Evolutionary conservation across 2,797 vertebrate species (phyloP).

Genomic region (Poecilia wingei): DNA sequence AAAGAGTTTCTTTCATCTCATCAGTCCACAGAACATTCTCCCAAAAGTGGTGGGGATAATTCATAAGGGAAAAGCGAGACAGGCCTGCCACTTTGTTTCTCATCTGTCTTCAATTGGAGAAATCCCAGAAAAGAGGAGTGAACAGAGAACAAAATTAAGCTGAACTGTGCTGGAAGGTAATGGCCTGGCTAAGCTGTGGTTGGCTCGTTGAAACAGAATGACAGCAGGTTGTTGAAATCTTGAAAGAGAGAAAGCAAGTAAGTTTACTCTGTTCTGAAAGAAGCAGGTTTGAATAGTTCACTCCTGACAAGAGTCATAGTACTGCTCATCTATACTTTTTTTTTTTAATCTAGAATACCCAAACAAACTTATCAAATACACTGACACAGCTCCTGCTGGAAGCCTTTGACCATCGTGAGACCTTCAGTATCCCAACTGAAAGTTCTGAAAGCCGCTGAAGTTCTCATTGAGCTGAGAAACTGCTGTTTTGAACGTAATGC

Average conservation of each 20-base stretch:
- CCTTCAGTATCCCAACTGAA: not conserved
- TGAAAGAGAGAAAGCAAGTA: not conserved
- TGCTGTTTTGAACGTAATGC: too few relatives aligned
- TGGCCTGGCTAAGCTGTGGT: not conserved
- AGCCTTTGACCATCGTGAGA: not conserved
- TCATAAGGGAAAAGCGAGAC: not conserved
- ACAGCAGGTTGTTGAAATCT: not conserved
- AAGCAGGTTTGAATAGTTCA: not conserved
- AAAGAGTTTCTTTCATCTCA: not conserved
- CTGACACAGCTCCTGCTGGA: not conserved
- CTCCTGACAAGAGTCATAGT: not conserved
- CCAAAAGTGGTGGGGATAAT: not conserved
- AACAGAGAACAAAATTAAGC: too few relatives aligned
- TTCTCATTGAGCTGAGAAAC: not conserved
- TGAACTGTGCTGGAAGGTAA: too few relatives aligned
- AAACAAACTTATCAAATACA: not conserved
- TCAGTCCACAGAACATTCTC: not conserved
- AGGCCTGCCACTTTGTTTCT: not conserved
- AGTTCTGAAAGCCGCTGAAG: not conserved
- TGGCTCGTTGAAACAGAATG: not conserved
- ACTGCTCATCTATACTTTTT: not conserved
- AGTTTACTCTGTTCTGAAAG: not conserved
- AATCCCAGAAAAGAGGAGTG: too few relatives aligned
- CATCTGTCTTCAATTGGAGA: not conserved
- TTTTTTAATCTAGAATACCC: not conserved